Percentiles rank a stretch among this genome's conserved stretches.
Conservation (phyloP, 2,797 vertebrate genomes). For the Novumbra hubbsi region DNA sequence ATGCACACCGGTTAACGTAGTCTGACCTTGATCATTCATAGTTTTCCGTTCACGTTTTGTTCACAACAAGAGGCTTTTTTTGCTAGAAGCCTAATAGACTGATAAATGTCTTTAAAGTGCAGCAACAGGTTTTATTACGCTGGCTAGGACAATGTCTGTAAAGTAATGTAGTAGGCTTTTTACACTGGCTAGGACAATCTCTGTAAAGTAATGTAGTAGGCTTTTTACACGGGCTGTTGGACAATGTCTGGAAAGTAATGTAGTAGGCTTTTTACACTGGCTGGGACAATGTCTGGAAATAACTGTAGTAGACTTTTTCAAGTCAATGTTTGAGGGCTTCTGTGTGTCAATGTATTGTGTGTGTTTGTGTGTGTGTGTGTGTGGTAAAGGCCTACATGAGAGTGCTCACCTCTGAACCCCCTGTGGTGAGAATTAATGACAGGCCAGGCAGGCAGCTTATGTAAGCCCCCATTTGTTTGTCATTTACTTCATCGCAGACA, state of each 20-base stretch:
- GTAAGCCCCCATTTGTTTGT: conserved; percentile 63
- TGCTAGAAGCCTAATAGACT: conserved; percentile 10
- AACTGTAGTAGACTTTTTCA: too few species aligned
- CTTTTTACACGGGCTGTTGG: too few species aligned
- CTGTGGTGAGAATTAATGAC: conserved; percentile 62
- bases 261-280: neutral
- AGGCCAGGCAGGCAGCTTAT: conserved; percentile 52
- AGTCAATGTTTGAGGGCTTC: conserved; percentile 39
- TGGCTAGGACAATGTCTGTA: neutral
- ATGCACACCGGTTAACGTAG: conserved; percentile 59
- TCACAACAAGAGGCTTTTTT: conserved; percentile 32
- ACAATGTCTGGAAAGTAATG: conserved; percentile 15
- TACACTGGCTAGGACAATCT: neutral
- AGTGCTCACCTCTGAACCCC: conserved; percentile 10
- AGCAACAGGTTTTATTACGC: conserved; percentile 10
- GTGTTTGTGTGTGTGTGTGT: conserved; percentile 9
- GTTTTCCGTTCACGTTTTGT: conserved; percentile 51
- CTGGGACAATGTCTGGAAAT: neutral
- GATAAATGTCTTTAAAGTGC: conserved; percentile 13
- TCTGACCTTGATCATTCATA: conserved; percentile 49
- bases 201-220: too few species aligned
- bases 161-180: too few species aligned
- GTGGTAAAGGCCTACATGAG: neutral
- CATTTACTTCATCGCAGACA: conserved; percentile 59
- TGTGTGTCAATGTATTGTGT: conserved; percentile 47